Percentiles rank a stretch among this genome's conserved stretches.
Conservation (phyloP, 2,113 vertebrate species). For the Conger conger region DNA sequence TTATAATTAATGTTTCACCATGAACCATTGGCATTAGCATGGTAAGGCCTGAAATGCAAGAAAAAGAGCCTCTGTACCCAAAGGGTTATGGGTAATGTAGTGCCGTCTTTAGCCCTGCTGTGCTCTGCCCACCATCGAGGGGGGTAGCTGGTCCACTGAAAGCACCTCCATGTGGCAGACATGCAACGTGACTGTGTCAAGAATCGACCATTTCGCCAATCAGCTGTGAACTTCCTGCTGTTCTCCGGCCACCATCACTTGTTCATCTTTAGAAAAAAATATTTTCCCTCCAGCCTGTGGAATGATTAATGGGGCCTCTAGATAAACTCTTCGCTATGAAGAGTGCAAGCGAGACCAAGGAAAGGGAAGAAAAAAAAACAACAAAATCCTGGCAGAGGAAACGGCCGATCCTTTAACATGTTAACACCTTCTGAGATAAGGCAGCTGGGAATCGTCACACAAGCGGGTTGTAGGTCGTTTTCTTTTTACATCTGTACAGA, state of each 20-base stretch:
- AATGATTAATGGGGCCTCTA: neutral
- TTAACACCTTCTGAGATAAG: neutral
- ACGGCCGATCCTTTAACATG: neutral
- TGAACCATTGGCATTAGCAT: too few relatives aligned
- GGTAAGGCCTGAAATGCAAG: neutral
- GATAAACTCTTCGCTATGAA: neutral
- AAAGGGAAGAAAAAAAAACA: neutral
- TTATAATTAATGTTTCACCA: too few relatives aligned
- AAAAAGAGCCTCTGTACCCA: neutral
- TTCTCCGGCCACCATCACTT: neutral
- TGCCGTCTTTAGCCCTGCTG: neutral
- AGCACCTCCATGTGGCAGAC: neutral
- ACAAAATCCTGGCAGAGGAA: neutral
- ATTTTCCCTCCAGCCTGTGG: too few relatives aligned
- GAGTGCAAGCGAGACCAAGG: too few relatives aligned
- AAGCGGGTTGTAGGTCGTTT: neutral
- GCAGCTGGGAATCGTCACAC: neutral
- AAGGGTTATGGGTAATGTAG: neutral
- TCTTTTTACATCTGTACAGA: neutral
- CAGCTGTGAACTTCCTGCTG: neutral
- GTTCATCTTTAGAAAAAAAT: neutral
- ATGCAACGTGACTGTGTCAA: neutral
- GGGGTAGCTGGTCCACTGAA: neutral
- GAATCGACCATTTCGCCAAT: neutral
- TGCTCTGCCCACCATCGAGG: neutral